Evolutionary conservation across 2,888 invertebrate genomes (phyloP).

Genomic region (Pseudococcus jackbeardsleyi): DNA sequence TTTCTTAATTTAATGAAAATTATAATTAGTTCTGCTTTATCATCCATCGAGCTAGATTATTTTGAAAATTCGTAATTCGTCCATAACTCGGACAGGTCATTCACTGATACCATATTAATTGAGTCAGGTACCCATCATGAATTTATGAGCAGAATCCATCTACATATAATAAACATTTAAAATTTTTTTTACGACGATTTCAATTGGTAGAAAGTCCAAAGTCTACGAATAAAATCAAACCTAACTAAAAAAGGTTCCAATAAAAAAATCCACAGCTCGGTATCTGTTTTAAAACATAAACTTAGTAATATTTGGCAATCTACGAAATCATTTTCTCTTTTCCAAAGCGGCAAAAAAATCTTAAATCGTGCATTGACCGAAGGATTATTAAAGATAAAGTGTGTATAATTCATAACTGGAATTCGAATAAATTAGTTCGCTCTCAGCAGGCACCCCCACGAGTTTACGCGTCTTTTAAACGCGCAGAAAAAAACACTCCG

Average conservation of each 20-base stretch:
- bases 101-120: background rate
- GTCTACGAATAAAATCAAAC: too few relatives aligned
- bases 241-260: too few relatives aligned
- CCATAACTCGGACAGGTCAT: background rate
- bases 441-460: constrained; percentile 49
- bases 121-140: too few relatives aligned
- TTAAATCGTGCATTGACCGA: constrained; percentile 41
- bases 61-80: background rate
- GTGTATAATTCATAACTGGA: constrained; percentile 34
- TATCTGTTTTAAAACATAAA: background rate
- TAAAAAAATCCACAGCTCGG: too few relatives aligned
- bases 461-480: constrained; percentile 28
- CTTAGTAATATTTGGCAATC: background rate
- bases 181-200: too few relatives aligned
- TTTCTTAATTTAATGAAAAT: background rate
- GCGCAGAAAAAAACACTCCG: constrained; percentile 34
- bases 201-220: too few relatives aligned
- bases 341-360: background rate
- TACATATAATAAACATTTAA: too few relatives aligned
- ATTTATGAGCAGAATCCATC: too few relatives aligned
- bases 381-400: constrained; percentile 29
- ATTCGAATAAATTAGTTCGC: constrained; percentile 51
- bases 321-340: background rate
- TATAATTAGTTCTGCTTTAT: background rate
- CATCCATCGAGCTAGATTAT: background rate